Evolutionary conservation across 2,888 invertebrate genomes (phyloP), one percentile per base, ranked within the genome.

Genomic region (Cheilosia variabilis): DNA sequence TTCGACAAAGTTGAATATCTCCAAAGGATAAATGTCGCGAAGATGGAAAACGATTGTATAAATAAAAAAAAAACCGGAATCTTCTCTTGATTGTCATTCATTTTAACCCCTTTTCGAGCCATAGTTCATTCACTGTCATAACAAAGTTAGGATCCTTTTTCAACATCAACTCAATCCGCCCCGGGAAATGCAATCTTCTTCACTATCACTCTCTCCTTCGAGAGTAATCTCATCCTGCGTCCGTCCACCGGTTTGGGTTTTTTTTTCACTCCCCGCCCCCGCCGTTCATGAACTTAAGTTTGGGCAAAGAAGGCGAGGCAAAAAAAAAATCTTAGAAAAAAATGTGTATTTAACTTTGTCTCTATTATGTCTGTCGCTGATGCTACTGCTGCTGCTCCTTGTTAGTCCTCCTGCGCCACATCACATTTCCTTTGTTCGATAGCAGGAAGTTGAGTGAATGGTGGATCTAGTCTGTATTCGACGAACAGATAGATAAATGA

Each of bases 111-210:
- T 81, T 77, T 58, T 62, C 57, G 77, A 52, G 86, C 66, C 72
- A 76, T 72, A 81, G 86, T 86, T 86, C 86, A 86, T 86, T 86
- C 86, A 86, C 81, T 86, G 86, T 86, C 86, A 86, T 86, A 86
- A 86, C 86, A 81, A 72, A 81, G 81, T 86, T 86, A 86, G 81
- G 86, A 81, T 81, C 86, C 77, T 86, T 86, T 81, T 81, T 86
- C 72, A 86, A 77, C 75, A 81, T 86, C 81, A 81, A 86, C 76
- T 81, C 86, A 81, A 81, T 86, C 76, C 76, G 86, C 86, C 76
- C 72, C 81, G 66, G 86, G 81, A 72, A 81, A 72, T 86, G 76
- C 71, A 86, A 86, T 86, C 81, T 63, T 77, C 72, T 72, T 58
- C 77, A 60, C 71, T 72, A 72, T 76, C 86, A 66, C 43, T 76